Conservation (phyloP, 1,140 invertebrate species). For the Goniozus legneri region DNA sequence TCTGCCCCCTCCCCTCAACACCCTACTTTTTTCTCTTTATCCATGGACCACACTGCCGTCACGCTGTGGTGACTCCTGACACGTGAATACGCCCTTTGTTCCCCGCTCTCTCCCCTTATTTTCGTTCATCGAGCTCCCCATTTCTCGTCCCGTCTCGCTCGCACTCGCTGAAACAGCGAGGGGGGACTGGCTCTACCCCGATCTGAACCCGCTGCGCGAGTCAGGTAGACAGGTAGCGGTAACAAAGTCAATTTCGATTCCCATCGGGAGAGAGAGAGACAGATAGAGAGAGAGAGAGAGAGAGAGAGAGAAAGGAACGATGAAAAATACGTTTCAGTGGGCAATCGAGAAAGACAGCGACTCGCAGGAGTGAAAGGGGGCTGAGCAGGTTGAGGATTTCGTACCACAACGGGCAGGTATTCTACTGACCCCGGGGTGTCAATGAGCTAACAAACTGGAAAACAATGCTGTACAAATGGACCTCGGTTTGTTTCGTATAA, state of each 20-base stretch:
- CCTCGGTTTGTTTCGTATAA: slow-evolving; percentile 21
- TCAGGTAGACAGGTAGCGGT: slow-evolving; percentile 27
- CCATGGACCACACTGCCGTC: slow-evolving; percentile 28
- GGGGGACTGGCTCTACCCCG: no score
- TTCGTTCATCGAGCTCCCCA: background rate
- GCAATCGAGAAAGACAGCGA: no score
- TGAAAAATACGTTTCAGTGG: no score
- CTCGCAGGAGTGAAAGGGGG: no score
- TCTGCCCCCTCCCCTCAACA: slow-evolving; percentile 14
- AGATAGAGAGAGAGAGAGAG: no score
- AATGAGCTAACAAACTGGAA: no score
- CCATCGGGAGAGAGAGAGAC: slow-evolving; percentile 3
- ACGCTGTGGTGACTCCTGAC: slow-evolving; percentile 37
- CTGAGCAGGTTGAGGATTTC: no score
- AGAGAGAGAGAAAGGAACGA: no score
- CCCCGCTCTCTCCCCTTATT: slow-evolving; percentile 4
- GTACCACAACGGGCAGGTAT: no score
- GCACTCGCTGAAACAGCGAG: no score
- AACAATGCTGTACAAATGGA: no score
- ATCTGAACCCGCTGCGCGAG: slow-evolving; percentile 11
- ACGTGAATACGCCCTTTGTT: slow-evolving; percentile 42
- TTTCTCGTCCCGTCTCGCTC: slow-evolving; percentile 2
- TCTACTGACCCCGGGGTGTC: no score
- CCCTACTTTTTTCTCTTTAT: slow-evolving; percentile 1
- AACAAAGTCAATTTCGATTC: slow-evolving; percentile 27